Base-by-base conservation (phyloP, 2,888 invertebrate species). In the Spisula subtruncata region DNA sequence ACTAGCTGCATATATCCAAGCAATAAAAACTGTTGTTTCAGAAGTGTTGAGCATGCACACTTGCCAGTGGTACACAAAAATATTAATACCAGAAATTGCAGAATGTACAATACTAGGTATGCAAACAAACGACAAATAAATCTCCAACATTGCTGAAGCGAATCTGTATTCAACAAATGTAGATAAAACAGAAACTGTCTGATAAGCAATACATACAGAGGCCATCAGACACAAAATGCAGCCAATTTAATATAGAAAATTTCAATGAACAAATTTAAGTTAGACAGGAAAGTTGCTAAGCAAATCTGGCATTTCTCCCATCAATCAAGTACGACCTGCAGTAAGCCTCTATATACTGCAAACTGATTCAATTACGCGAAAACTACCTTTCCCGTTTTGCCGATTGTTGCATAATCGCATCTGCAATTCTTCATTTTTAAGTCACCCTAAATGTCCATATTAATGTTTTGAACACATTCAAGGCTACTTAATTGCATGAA, bases 271-370 rank as follows among this genome's bases (percentile, higher is more conserved):
- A 25, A 66, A 66, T 25, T 66, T n/a, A 66, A 66, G 60, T 66
- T n/a, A 66, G 60, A 66, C 60, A 25, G 60, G n/a, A 25, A 25
- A n/a, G 60, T 66, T 66, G 60, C 60, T 66, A 66, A 25, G 60
- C 60, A 66, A 25, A n/a, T 6, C n/a, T 66, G 60, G 60, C 60
- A 66, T 66, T n/a, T 66, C 60, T 66, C 60, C n/a, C 60, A 66
- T 66, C 60, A 66, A 66, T 60, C n/a, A 8, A n/a, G 25, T 66
- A 66, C 25, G 6, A 66, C 25, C 60, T 25, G 25, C 25, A 66
- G 60, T 25, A 66, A 66, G 60, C 2, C 60, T 66, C 1, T 66
- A 66, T 10, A 20, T 66, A 25, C 25, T n/a, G 6, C 18, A 60
- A 16, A 60, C 60, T 1, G 60, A n/a, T n/a, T n/a, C n/a, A n/a